A percentile compares a stretch with the other conserved stretches of the same genome.
These are phyloP conservation scores for silkworm (Bombyx mori) DNA, from an alignment of 1,140 invertebrate genomes.

Conservation along the genomic window DNA sequence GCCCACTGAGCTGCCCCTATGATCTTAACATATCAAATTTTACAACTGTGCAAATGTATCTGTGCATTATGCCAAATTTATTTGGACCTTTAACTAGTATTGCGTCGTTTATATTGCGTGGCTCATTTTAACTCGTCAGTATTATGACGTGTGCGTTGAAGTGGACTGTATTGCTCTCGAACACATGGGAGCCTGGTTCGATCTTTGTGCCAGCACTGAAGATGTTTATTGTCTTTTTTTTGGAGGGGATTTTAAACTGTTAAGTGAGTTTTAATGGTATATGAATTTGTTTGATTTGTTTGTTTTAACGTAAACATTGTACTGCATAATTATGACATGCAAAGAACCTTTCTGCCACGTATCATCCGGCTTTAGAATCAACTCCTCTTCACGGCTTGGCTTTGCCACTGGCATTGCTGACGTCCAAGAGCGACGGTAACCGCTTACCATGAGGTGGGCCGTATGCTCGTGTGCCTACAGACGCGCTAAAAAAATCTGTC, in stretches of 20 bases:
- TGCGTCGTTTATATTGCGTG: slow-evolving; percentile 12
- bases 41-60: slow-evolving; percentile 14
- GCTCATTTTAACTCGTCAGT: slow-evolving; percentile 11
- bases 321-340: too few species aligned
- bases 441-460: too few species aligned
- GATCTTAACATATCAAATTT: slow-evolving; percentile 42
- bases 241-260: slow-evolving; percentile 3
- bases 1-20: slow-evolving; percentile 30
- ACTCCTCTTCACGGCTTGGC: too few species aligned
- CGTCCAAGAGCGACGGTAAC: too few species aligned
- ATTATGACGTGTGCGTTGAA: slow-evolving; percentile 45
- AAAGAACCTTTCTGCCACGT: too few species aligned
- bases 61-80: too few species aligned
- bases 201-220: slow-evolving; percentile 52
- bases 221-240: slow-evolving; percentile 46
- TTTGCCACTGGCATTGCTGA: too few species aligned
- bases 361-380: too few species aligned
- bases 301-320: too few species aligned
- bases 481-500: too few species aligned
- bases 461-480: too few species aligned
- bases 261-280: slow-evolving; percentile 18
- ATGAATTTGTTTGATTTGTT: background rate
- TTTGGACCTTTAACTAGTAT: too few species aligned
- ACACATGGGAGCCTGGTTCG: slow-evolving; percentile 54
- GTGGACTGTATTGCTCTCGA: slow-evolving; percentile 43